These are phyloP conservation scores for Parochlus steinenii DNA, from an alignment of 2,888 invertebrate genomes.

Conservation along the genomic window DNA sequence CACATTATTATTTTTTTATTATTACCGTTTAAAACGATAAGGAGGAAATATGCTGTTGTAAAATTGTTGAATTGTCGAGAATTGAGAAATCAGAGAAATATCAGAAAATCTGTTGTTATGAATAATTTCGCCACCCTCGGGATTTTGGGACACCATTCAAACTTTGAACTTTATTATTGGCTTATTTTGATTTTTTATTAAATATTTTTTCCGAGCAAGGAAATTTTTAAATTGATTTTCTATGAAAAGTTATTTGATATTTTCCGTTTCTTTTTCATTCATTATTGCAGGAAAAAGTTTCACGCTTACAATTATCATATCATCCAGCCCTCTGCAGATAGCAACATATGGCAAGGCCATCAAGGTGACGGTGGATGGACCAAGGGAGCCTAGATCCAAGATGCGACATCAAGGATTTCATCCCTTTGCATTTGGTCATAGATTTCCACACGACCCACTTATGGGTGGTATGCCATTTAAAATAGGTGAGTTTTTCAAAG, in stretches of 20 bases:
- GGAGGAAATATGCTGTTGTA: too few species aligned
- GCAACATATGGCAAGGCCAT: slow-evolving; percentile 96
- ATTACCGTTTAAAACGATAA: too few species aligned
- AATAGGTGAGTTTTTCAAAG: slow-evolving; percentile 47
- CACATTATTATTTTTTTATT: too few species aligned
- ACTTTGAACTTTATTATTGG: background rate
- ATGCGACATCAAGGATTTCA: slow-evolving; percentile 77
- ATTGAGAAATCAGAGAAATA: too few species aligned
- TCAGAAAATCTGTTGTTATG: too few species aligned
- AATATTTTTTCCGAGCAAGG: background rate
- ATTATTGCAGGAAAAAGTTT: slow-evolving; percentile 82
- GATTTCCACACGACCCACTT: slow-evolving; percentile 66
- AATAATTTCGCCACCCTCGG: too few species aligned
- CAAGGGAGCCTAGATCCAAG: slow-evolving; percentile 90
- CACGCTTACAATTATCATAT: slow-evolving; percentile 87
- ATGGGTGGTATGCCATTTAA: slow-evolving; percentile 67
- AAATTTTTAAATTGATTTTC: slow-evolving; percentile 3
- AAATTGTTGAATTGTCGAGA: too few species aligned
- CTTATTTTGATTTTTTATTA: background rate
- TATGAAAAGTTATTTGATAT: slow-evolving; percentile 1
- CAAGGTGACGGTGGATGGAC: slow-evolving; percentile 98
- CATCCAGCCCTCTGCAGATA: slow-evolving; percentile 85
- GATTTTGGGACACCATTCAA: too few species aligned
- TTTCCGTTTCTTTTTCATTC: slow-evolving; percentile 11
- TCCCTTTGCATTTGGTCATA: slow-evolving; percentile 76